phyloP scores from a whole-genome alignment of 2,888 invertebrate genomes.

The Noctua comes region DNA sequence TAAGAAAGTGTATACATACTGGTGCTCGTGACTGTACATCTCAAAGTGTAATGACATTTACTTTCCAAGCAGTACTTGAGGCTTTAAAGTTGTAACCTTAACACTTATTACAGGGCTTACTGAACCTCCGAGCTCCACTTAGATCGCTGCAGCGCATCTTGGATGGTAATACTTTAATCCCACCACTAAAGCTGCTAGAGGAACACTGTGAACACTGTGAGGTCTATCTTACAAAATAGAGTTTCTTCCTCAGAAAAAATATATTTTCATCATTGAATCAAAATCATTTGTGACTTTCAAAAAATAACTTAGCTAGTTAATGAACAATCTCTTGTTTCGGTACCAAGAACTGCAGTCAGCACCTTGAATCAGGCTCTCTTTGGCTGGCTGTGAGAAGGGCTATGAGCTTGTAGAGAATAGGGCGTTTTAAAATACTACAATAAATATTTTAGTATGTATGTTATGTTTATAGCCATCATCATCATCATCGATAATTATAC shows the following conservation, averaged over 20 bases:
- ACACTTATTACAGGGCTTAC: slow-evolving; percentile 44
- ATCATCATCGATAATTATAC: background rate
- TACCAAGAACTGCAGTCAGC: background rate
- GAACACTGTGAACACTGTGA: background rate
- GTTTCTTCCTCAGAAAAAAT: background rate
- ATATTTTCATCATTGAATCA: background rate
- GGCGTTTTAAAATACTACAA: background rate
- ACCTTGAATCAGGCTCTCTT: background rate
- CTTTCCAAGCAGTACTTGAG: background rate
- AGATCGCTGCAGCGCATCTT: slow-evolving; percentile 32
- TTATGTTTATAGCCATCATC: too few species aligned
- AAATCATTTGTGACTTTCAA: too few species aligned
- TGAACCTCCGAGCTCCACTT: slow-evolving; percentile 9
- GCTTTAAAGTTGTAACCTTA: slow-evolving; percentile 26
- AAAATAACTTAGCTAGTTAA: background rate
- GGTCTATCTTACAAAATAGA: slow-evolving; percentile 5
- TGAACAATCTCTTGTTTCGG: background rate
- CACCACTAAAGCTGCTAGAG: slow-evolving; percentile 1
- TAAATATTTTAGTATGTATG: too few species aligned
- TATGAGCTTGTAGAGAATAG: background rate
- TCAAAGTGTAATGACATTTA: background rate
- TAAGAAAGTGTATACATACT: too few species aligned
- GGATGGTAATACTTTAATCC: slow-evolving; percentile 33
- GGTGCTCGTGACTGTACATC: too few species aligned
- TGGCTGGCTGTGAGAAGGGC: background rate